Conservation (phyloP, 1,140 invertebrate genomes). For the Cherax quadricarinatus region DNA sequence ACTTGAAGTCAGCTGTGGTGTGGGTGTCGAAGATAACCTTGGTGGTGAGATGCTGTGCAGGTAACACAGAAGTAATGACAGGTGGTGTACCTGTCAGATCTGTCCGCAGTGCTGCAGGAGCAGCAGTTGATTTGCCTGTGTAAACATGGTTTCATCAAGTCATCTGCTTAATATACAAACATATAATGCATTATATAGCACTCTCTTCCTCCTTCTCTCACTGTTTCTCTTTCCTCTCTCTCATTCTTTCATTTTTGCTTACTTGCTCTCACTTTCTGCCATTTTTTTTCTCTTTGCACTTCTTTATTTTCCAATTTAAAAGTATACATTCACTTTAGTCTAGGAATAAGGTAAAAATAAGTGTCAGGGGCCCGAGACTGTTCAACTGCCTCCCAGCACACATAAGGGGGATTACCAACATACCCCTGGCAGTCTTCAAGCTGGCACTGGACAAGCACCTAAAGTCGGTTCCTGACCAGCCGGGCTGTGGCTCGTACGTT, state of each 20-base stretch:
- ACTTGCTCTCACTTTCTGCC: not conserved
- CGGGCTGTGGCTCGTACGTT: too few species aligned
- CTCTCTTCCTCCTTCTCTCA: too few species aligned
- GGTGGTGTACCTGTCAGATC: conserved; percentile 38
- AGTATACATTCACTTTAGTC: not conserved
- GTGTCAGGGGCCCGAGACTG: too few species aligned
- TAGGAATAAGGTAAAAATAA: too few species aligned
- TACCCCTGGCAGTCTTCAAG: too few species aligned
- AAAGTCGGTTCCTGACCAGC: too few species aligned
- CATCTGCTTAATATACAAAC: not conserved
- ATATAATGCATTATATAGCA: not conserved
- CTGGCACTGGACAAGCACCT: too few species aligned
- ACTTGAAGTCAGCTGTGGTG: conserved; percentile 75
- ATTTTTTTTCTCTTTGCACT: not conserved
- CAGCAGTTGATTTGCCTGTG: conserved; percentile 61
- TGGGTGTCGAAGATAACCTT: conserved; percentile 78
- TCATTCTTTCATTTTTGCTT: not conserved
- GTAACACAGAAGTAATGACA: conserved; percentile 69
- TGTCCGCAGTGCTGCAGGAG: conserved; percentile 22
- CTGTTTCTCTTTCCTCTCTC: too few species aligned
- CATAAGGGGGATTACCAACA: too few species aligned
- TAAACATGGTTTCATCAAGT: not conserved
- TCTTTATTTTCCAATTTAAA: not conserved
- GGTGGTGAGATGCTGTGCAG: conserved; percentile 71
- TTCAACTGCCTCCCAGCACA: too few species aligned